These are phyloP conservation scores for Brachionus sp. DNA, from an alignment of 1,140 invertebrate species.

Conservation along the genomic window DNA sequence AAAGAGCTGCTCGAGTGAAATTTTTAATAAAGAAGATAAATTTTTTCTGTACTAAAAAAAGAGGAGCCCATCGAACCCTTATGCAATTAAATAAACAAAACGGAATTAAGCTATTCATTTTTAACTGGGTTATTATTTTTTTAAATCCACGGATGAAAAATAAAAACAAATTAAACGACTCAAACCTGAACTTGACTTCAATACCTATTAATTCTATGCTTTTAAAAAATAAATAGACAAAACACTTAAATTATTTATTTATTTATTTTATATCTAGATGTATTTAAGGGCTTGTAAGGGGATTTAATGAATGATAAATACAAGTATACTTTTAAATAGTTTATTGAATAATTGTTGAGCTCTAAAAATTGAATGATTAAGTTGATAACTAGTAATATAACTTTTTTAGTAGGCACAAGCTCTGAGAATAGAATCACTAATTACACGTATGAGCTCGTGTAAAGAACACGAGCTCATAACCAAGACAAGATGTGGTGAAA, in stretches of 20 bases:
- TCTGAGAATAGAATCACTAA: too few relatives aligned
- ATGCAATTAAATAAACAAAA: conserved; percentile 1
- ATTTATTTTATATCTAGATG: neutral
- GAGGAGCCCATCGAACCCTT: neutral
- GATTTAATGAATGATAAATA: too few relatives aligned
- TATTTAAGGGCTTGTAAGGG: too few relatives aligned
- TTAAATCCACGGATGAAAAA: neutral
- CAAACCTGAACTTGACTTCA: neutral
- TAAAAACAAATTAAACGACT: neutral
- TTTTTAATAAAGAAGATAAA: neutral
- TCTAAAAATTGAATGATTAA: too few relatives aligned
- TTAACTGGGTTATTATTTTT: neutral
- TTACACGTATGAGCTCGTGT: too few relatives aligned
- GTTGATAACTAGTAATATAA: too few relatives aligned
- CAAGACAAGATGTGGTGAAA: too few relatives aligned
- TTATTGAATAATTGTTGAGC: too few relatives aligned
- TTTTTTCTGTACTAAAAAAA: neutral
- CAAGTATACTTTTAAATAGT: too few relatives aligned
- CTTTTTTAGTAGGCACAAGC: too few relatives aligned
- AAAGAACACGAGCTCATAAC: too few relatives aligned
- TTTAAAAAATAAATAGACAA: neutral
- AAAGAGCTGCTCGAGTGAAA: neutral
- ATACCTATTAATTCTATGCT: neutral
- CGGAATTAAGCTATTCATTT: neutral
- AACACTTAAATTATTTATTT: neutral